Evolutionary conservation across 2,888 invertebrate genomes (phyloP).

Genomic region (Drosophila infuscata): DNA sequence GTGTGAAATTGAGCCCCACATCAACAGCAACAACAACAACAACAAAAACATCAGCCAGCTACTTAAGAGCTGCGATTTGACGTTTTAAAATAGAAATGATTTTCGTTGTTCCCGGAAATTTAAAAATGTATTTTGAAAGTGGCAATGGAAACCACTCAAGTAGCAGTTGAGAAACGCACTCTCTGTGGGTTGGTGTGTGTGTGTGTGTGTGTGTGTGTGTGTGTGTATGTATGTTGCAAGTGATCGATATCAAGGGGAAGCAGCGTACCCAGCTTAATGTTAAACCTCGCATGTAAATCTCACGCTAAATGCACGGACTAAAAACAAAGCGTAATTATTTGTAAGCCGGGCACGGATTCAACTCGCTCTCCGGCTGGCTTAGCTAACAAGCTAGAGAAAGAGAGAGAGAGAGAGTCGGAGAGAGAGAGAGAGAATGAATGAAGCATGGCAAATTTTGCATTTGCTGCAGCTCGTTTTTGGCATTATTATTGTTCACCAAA

Average conservation of each 20-base stretch:
- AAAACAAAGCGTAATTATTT: slow-evolving; percentile 41
- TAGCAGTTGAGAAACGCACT: slow-evolving; percentile 4
- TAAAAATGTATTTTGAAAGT: slow-evolving; percentile 14
- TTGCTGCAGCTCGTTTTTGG: slow-evolving; percentile 69
- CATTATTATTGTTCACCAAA: slow-evolving; percentile 30
- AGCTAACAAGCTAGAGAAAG: not conserved
- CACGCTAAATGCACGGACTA: slow-evolving; percentile 27
- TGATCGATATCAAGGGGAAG: slow-evolving; percentile 32
- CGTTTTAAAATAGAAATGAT: slow-evolving; percentile 25
- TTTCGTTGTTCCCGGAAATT: slow-evolving; percentile 26
- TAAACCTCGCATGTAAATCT: slow-evolving; percentile 26
- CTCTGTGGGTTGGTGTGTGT: not conserved
- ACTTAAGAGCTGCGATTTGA: slow-evolving; percentile 8
- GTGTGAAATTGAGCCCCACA: slow-evolving; percentile 9
- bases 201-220: not conserved
- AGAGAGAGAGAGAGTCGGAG: not conserved
- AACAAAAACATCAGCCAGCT: slow-evolving; percentile 1
- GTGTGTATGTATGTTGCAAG: not conserved
- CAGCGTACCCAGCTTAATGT: slow-evolving; percentile 31
- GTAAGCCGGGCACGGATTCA: slow-evolving; percentile 35
- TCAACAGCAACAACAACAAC: not conserved
- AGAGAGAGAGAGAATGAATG: not conserved
- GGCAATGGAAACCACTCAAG: slow-evolving; percentile 40
- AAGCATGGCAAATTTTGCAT: slow-evolving; percentile 55
- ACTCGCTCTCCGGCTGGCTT: slow-evolving; percentile 7